Evolutionary conservation across 2,888 invertebrate genomes (phyloP).

Genomic region (Plebejus anna): DNA sequence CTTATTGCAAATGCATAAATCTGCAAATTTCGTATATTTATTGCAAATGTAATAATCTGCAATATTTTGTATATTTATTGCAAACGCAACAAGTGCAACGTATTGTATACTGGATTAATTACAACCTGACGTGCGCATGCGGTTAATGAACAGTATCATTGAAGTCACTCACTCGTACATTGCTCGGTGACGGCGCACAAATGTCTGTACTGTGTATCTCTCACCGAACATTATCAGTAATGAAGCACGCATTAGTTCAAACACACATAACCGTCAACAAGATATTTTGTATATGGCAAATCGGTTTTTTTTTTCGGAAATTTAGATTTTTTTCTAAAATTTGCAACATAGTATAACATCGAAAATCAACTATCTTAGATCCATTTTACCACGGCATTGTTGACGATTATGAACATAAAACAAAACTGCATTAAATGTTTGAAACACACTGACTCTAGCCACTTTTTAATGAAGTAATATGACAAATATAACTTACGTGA

Average conservation of each 20-base stretch:
- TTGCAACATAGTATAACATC: no score
- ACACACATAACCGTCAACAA: constrained; percentile 44
- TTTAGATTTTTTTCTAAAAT: no score
- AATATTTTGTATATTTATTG: background rate
- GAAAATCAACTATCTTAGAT: no score
- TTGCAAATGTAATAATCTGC: background rate
- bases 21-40: background rate
- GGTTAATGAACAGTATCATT: constrained; percentile 38
- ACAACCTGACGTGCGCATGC: constrained; percentile 38
- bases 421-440: constrained; percentile 62
- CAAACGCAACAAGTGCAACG: background rate
- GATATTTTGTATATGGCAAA: background rate
- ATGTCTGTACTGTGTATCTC: constrained; percentile 9
- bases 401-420: constrained; percentile 32
- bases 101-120: background rate
- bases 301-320: background rate
- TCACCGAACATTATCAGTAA: constrained; percentile 33
- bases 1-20: background rate
- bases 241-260: constrained; percentile 56
- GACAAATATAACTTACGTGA: background rate
- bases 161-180: constrained; percentile 41
- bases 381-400: background rate
- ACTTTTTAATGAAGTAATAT: constrained; percentile 9
- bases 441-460: constrained; percentile 47
- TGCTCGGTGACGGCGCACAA: constrained; percentile 29